Percentiles rank a stretch among this genome's conserved stretches.
Conservation (phyloP, 2,888 invertebrate genomes). For the Pseudeuparius sepicola region DNA sequence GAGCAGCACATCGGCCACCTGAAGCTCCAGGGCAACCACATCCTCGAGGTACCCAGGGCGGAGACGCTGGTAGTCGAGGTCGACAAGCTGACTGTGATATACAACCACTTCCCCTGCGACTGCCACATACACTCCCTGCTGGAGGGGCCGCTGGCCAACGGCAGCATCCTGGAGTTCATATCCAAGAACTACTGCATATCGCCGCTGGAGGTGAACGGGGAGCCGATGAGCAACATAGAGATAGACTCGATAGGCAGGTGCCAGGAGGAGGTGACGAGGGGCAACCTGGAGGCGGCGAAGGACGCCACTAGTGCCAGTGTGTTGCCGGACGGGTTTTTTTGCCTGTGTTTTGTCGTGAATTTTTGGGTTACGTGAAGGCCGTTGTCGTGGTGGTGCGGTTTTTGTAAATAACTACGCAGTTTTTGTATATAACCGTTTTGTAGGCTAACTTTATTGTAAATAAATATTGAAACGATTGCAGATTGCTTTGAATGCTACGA, state of each 20-base stretch:
- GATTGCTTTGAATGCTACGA: no score
- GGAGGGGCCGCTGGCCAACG: slow-evolving; percentile 63
- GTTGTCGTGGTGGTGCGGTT: no score
- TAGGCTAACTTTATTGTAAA: no score
- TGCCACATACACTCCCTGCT: slow-evolving; percentile 72
- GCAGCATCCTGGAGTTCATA: slow-evolving; percentile 55
- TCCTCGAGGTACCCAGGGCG: slow-evolving; percentile 62
- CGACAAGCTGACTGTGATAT: slow-evolving; percentile 58
- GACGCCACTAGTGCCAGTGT: slow-evolving; percentile 18
- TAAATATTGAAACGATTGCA: no score
- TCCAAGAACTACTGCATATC: slow-evolving; percentile 78
- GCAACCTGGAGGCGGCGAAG: slow-evolving; percentile 50
- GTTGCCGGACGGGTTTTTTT: no score
- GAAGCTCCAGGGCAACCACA: slow-evolving; percentile 73
- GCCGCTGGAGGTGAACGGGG: slow-evolving; percentile 72
- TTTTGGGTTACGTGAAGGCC: no score
- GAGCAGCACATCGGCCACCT: slow-evolving; percentile 63
- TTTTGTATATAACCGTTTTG: no score
- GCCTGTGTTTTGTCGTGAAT: no score
- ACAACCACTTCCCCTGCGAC: slow-evolving; percentile 81
- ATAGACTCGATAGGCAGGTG: slow-evolving; percentile 56
- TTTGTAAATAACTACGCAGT: no score
- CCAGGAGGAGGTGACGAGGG: slow-evolving; percentile 56
- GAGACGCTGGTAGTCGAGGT: slow-evolving; percentile 63
- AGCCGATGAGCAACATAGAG: slow-evolving; percentile 59